phyloP scores from a whole-genome alignment of 2,113 vertebrate species.

The Tauraco erythrolophus region DNA sequence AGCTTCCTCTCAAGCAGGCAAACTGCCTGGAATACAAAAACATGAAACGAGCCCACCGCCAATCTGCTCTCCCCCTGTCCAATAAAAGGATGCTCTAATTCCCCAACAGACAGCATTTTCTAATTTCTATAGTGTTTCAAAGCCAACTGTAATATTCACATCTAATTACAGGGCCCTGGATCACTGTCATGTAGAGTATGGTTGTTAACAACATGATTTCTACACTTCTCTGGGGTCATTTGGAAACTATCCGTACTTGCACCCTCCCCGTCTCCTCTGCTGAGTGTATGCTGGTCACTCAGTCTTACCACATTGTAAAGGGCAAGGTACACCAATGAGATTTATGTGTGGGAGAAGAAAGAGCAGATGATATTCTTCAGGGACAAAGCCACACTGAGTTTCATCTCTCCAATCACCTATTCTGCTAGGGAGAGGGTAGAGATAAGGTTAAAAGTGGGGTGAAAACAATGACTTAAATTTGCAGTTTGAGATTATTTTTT shows the following conservation, averaged over 20 bases:
- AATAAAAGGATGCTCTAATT: slow-evolving; percentile 27
- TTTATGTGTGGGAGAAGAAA: background rate
- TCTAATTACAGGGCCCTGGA: slow-evolving; percentile 21
- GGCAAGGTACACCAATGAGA: background rate
- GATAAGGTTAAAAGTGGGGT: background rate
- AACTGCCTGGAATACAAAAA: slow-evolving; percentile 31
- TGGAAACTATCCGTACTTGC: background rate
- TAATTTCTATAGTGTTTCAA: background rate
- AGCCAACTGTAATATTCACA: slow-evolving; percentile 14
- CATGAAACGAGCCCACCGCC: background rate
- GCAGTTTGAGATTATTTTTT: background rate
- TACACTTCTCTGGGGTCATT: background rate
- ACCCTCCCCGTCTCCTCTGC: background rate
- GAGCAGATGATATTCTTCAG: background rate
- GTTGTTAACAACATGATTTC: background rate
- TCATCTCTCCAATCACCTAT: background rate
- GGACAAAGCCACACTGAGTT: background rate
- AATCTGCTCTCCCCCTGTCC: background rate
- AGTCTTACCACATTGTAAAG: background rate
- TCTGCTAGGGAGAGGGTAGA: background rate
- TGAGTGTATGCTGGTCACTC: background rate
- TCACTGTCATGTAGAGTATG: background rate
- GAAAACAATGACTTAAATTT: background rate
- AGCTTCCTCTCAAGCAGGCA: background rate
- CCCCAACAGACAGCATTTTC: slow-evolving; percentile 5